Conservation (phyloP, 2,888 invertebrate species). For the Ennomos fuscantarius region DNA sequence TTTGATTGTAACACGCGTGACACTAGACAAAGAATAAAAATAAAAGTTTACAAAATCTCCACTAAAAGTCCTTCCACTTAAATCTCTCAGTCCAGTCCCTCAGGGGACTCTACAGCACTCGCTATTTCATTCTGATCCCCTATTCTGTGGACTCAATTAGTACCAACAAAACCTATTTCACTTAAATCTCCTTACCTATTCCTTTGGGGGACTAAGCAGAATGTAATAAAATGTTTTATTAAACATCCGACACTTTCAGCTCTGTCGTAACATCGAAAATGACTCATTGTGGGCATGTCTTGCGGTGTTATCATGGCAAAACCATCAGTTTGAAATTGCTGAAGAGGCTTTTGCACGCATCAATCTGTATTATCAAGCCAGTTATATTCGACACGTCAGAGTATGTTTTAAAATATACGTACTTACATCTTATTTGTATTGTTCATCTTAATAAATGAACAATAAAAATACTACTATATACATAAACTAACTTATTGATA, state of each 20-base stretch:
- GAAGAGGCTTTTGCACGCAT: conserved; percentile 95
- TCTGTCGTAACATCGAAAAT: conserved; percentile 80
- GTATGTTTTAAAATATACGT: conserved; percentile 65
- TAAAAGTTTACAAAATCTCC: no score
- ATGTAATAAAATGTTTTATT: neutral
- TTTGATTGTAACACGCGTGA: no score
- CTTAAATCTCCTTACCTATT: no score
- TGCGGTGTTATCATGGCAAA: conserved; percentile 95
- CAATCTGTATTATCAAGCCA: conserved; percentile 89
- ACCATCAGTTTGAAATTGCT: conserved; percentile 94
- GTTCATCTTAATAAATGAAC: neutral
- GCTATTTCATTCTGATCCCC: no score
- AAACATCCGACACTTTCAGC: conserved; percentile 46
- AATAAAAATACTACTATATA: neutral
- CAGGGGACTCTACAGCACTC: no score
- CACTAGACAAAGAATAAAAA: no score
- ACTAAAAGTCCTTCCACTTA: no score
- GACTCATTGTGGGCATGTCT: conserved; percentile 96
- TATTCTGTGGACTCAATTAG: no score
- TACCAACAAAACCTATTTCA: no score
- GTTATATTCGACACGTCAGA: conserved; percentile 93
- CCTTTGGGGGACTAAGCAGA: no score
- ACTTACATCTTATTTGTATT: neutral
- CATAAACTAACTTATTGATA: conserved; percentile 15
- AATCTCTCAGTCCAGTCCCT: no score